Evolutionary conservation across 2,888 invertebrate species (phyloP).

Genomic region (Galeopsomyia nigrocyanea): DNA sequence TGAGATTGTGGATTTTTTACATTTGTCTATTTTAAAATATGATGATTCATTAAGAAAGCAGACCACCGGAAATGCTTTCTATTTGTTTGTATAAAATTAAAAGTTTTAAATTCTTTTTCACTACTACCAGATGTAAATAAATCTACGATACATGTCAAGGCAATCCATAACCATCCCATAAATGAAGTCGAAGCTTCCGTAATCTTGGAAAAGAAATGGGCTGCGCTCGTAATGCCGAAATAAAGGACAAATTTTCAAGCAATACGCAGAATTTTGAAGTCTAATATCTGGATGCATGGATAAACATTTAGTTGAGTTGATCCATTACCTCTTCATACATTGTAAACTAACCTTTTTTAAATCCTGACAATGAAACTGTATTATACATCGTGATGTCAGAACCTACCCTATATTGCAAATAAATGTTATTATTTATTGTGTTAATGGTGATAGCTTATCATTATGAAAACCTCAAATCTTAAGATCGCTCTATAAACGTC

Average conservation of each 20-base stretch:
- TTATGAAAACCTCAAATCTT: slow-evolving; percentile 5
- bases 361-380: slow-evolving; percentile 53
- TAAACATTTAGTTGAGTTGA: slow-evolving; percentile 48
- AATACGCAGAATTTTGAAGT: slow-evolving; percentile 43
- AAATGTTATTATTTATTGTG: slow-evolving; percentile 63
- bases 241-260: slow-evolving; percentile 41
- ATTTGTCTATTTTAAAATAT: slow-evolving; percentile 2
- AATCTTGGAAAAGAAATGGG: slow-evolving; percentile 21
- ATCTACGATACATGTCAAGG: slow-evolving; percentile 34
- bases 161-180: slow-evolving; percentile 28
- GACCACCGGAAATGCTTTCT: too few relatives aligned
- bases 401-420: slow-evolving; percentile 59
- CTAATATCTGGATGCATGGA: slow-evolving; percentile 43
- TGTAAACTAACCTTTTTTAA: slow-evolving; percentile 46
- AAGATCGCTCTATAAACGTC: neutral
- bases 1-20: slow-evolving; percentile 36
- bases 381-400: slow-evolving; percentile 53
- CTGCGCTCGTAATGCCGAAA: slow-evolving; percentile 36
- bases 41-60: neutral
- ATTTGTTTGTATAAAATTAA: neutral
- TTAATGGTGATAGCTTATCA: slow-evolving; percentile 49
- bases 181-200: slow-evolving; percentile 39
- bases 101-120: neutral
- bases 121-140: slow-evolving; percentile 11
- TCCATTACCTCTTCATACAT: slow-evolving; percentile 46